Percentiles rank a stretch among this genome's conserved stretches.
Conservation (phyloP, 2,888 invertebrate genomes). For the Scaptomyza cyrtandrae region DNA sequence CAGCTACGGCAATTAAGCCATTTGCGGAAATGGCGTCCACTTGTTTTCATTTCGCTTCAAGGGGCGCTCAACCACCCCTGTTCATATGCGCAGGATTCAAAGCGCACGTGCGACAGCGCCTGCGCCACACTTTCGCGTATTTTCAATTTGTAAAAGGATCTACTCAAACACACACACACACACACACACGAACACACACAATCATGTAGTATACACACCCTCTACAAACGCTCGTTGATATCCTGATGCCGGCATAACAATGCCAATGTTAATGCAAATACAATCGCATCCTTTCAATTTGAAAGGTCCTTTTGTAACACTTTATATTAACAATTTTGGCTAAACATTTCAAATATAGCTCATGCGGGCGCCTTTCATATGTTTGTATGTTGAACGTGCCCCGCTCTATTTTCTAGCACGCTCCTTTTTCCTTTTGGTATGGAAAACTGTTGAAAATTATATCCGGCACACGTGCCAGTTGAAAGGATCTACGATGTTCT, state of each 20-base stretch:
- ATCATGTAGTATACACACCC: constrained; percentile 50
- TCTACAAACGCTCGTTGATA: constrained; percentile 47
- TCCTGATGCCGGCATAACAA: constrained; percentile 71
- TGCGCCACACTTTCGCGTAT: constrained; percentile 77
- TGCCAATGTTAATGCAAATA: constrained; percentile 75
- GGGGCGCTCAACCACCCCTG: constrained; percentile 57
- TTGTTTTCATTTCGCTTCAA: constrained; percentile 71
- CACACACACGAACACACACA: constrained; percentile 40
- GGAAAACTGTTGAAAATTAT: constrained; percentile 55
- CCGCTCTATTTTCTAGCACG: constrained; percentile 30
- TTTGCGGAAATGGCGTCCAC: constrained; percentile 76
- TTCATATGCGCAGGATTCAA: constrained; percentile 45
- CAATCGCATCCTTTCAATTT: constrained; percentile 73
- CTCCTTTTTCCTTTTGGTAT: constrained; percentile 30
- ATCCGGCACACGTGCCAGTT: constrained; percentile 78
- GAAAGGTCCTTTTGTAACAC: constrained; percentile 60
- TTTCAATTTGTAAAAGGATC: constrained; percentile 63
- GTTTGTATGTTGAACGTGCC: constrained; percentile 10
- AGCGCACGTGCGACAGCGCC: constrained; percentile 73
- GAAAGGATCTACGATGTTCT: constrained; percentile 39
- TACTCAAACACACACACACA: constrained; percentile 48
- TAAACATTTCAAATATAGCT: constrained; percentile 57
- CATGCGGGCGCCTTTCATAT: constrained; percentile 63
- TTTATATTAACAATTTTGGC: constrained; percentile 70
- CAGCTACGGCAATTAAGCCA: constrained; percentile 62